Conservation (phyloP, 2,797 vertebrate species). For the Dendrocincla fuliginosa region DNA sequence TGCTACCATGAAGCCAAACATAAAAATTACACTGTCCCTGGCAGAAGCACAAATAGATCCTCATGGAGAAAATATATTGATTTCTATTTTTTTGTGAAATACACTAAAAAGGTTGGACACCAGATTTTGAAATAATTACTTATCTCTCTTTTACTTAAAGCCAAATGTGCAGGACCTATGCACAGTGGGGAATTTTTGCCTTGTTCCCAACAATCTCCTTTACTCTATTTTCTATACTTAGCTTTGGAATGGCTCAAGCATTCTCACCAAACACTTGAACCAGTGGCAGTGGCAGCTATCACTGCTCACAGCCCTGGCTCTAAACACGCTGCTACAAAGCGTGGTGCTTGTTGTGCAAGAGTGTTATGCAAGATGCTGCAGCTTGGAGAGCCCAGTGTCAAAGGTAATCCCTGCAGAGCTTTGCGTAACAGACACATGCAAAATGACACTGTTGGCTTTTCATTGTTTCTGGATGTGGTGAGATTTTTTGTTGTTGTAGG, state of each 20-base stretch:
- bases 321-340: neutral
- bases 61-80: neutral
- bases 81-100: neutral
- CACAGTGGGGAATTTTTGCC: neutral
- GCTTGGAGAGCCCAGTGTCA: neutral
- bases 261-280: neutral
- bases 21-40: neutral
- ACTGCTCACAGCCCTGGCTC: neutral
- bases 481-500: neutral
- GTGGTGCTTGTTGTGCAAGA: neutral
- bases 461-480: neutral
- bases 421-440: constrained; percentile 10
- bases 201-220: neutral
- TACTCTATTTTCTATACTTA: neutral
- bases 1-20: neutral
- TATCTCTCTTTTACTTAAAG: neutral
- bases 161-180: neutral
- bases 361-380: constrained; percentile 26
- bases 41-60: neutral
- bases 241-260: neutral
- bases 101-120: neutral
- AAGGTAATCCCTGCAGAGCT: constrained; percentile 21
- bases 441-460: neutral
- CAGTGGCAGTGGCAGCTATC: neutral
- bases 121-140: neutral